Base-by-base conservation (phyloP, 2,888 invertebrate species). In the Electrophaes corylata region DNA sequence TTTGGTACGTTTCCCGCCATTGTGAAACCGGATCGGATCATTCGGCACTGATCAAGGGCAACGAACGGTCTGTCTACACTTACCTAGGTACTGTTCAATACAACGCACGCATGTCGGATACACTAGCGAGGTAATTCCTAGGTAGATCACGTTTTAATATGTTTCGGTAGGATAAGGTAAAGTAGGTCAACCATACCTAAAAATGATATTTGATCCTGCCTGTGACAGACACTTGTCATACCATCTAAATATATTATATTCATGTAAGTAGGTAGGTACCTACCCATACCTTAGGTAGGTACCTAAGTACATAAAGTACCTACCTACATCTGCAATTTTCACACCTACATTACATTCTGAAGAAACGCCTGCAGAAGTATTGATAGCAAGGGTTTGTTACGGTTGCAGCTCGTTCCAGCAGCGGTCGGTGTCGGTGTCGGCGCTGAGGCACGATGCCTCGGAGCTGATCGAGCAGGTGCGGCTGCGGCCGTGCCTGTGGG, bases 401-500 rank as follows among this genome's bases (percentile, higher is more conserved):
- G 11, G 11, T 49, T 44, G 11, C 55, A 53, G 48, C 1, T 8
- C 41, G 10, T 5, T 20, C 8, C 45, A 45, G 40, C 43, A 33
- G 12, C 1, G 35, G 12, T 1, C 4, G 10, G 19, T 1, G 39
- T 4, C 6, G 19, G 40, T 6, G 41, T 16, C 14, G 14, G 11
- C 40, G 11, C 57, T n/a, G n/a, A n/a, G 53, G 26, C 16, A 52
- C 54, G 51, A 62, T 26, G 60, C 65, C 5, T 12, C 35, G 6
- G 56, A 50, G 46, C 60, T 67, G 50, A 69, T 67, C 31, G 59
- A 51, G 53, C 55, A 62, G 59, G 65, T 70, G 47, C 65, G 62
- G 5, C 51, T 35, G 18, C 65, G 59, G 3, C 64, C 68, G 2
- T 71, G 71, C 14, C 61, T 79, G 20, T 79, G 79, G 79, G 70